Conservation (phyloP, 2,113 vertebrate genomes). For the Cinclus mexicanus region DNA sequence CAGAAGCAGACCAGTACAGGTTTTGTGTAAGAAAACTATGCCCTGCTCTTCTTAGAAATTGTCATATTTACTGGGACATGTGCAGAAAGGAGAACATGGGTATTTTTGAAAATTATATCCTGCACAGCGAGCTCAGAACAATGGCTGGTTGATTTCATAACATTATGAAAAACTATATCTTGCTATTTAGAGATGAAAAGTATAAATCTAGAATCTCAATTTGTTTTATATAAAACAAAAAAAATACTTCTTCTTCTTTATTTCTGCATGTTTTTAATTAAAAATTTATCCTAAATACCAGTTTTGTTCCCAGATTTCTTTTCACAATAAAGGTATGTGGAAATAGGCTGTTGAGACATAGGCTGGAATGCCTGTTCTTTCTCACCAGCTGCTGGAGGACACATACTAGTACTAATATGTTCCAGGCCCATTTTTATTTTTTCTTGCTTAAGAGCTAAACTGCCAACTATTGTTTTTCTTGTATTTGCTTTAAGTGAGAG, state of each 20-base stretch:
- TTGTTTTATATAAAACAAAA: not conserved
- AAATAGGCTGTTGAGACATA: not conserved
- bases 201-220: not conserved
- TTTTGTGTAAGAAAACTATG: not conserved
- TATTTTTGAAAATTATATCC: not conserved
- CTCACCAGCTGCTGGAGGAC: not conserved
- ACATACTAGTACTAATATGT: not conserved
- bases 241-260: not conserved
- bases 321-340: not conserved
- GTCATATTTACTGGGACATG: not conserved
- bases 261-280: not conserved
- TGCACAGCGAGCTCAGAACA: not conserved
- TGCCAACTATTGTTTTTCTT: not conserved
- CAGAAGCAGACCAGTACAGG: not conserved
- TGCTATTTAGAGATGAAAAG: not conserved
- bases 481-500: not conserved
- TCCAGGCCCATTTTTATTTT: not conserved
- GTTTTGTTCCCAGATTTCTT: not conserved
- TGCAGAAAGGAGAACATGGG: not conserved
- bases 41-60: not conserved
- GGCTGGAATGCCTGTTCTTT: not conserved
- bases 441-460: not conserved
- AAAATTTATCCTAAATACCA: not conserved
- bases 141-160: not conserved
- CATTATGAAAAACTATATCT: not conserved